These are phyloP conservation scores for Catamblyrhynchus diadema DNA, from an alignment of 2,797 vertebrate species.

Conservation along the genomic window DNA sequence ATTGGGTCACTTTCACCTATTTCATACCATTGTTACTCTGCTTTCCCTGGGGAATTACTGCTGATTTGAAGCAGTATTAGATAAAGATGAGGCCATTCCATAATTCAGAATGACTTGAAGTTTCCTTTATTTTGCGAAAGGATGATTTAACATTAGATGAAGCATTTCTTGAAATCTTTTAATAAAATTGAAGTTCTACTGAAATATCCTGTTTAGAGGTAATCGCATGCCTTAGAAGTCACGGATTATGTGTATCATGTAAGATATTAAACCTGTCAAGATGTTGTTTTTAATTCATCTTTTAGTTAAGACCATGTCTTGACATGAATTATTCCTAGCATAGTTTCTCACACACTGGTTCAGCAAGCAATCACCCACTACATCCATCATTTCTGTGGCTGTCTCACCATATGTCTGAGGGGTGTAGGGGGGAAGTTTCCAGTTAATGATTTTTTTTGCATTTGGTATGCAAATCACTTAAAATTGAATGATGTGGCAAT, in stretches of 20 bases:
- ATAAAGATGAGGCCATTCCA: not conserved
- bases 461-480: slow-evolving; percentile 46
- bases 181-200: slow-evolving; percentile 20
- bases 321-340: slow-evolving; percentile 50
- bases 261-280: slow-evolving; percentile 48
- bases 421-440: not conserved
- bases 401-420: slow-evolving; percentile 35
- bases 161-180: slow-evolving; percentile 14
- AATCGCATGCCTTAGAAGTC: slow-evolving; percentile 31
- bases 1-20: not conserved
- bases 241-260: slow-evolving; percentile 25
- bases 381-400: slow-evolving; percentile 55
- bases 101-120: not conserved
- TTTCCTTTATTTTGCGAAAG: slow-evolving; percentile 29
- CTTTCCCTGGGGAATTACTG: not conserved
- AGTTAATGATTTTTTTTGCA: slow-evolving; percentile 12
- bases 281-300: slow-evolving; percentile 41
- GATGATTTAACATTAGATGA: slow-evolving; percentile 40
- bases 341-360: slow-evolving; percentile 37
- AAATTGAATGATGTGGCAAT: slow-evolving; percentile 22
- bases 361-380: slow-evolving; percentile 40
- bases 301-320: slow-evolving; percentile 44
- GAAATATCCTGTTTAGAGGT: slow-evolving; percentile 42
- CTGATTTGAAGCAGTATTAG: not conserved
- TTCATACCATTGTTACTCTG: not conserved